Evolutionary conservation across 2,113 vertebrate species (phyloP).

Genomic region (Nerophis ophidion): DNA sequence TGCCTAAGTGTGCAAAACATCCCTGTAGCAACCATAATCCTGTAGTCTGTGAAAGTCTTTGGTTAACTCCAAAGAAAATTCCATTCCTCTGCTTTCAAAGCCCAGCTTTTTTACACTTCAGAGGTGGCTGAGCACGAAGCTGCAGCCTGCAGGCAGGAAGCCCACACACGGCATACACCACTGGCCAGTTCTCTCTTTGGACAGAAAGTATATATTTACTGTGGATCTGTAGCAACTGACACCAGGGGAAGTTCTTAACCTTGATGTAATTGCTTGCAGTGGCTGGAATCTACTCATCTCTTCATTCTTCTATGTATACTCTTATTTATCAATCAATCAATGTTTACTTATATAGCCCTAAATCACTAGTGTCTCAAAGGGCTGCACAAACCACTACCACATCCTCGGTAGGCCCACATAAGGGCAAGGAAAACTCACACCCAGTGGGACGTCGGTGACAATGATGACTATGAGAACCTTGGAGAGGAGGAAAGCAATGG

Average conservation of each 20-base stretch:
- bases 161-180: conserved; percentile 34
- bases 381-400: too few relatives aligned
- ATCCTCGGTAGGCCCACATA: too few relatives aligned
- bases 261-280: neutral
- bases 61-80: conserved; percentile 54
- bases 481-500: too few relatives aligned
- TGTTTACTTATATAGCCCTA: too few relatives aligned
- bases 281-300: too few relatives aligned
- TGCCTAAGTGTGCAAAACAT: conserved; percentile 62
- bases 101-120: conserved; percentile 59
- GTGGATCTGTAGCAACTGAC: conserved; percentile 18
- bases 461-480: too few relatives aligned
- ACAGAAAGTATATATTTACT: conserved; percentile 21
- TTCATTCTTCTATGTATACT: too few relatives aligned
- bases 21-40: conserved; percentile 60
- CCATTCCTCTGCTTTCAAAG: conserved; percentile 54
- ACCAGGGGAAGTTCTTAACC: conserved; percentile 21
- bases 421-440: too few relatives aligned
- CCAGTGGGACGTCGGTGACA: too few relatives aligned
- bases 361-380: too few relatives aligned
- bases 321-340: too few relatives aligned
- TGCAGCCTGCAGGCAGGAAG: conserved; percentile 53
- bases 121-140: conserved; percentile 47
- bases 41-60: conserved; percentile 48
- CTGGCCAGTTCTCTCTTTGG: conserved; percentile 38